phyloP scores from a whole-genome alignment of 2,888 invertebrate species.

The Mythimna lalbum region DNA sequence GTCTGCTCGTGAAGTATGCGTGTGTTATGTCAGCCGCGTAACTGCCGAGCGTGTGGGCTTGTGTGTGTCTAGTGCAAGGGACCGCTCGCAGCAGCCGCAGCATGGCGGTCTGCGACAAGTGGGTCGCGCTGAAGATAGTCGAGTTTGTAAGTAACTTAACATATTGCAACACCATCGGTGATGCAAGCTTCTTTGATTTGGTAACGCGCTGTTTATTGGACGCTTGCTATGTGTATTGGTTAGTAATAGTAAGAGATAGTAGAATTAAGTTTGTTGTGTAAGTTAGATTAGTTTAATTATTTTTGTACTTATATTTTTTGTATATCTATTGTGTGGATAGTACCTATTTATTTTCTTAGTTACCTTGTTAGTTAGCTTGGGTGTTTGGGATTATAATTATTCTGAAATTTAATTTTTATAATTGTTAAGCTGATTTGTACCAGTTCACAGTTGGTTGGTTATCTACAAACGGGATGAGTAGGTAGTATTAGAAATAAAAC shows the following conservation, averaged over 20 bases:
- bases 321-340: conserved; percentile 7
- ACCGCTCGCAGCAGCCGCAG: conserved; percentile 56
- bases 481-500: too few relatives aligned
- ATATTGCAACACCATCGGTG: conserved; percentile 65
- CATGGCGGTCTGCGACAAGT: conserved; percentile 89
- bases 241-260: conserved; percentile 34
- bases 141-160: conserved; percentile 86
- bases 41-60: conserved; percentile 66
- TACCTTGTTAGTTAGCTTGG: neutral
- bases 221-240: conserved; percentile 30
- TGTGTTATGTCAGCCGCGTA: conserved; percentile 73
- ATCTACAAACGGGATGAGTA: too few relatives aligned
- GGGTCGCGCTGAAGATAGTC: conserved; percentile 89
- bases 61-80: conserved; percentile 53
- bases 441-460: too few relatives aligned
- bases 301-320: too few relatives aligned
- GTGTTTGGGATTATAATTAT: too few relatives aligned
- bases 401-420: too few relatives aligned
- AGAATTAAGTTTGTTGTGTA: conserved; percentile 31
- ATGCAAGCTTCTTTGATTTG: conserved; percentile 63
- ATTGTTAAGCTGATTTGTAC: too few relatives aligned
- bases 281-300: conserved; percentile 13
- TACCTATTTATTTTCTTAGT: neutral
- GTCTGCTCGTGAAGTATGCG: conserved; percentile 69
- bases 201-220: conserved; percentile 61